Evolutionary conservation across 2,888 invertebrate species (phyloP).

Genomic region (Pegoplata infirma): DNA sequence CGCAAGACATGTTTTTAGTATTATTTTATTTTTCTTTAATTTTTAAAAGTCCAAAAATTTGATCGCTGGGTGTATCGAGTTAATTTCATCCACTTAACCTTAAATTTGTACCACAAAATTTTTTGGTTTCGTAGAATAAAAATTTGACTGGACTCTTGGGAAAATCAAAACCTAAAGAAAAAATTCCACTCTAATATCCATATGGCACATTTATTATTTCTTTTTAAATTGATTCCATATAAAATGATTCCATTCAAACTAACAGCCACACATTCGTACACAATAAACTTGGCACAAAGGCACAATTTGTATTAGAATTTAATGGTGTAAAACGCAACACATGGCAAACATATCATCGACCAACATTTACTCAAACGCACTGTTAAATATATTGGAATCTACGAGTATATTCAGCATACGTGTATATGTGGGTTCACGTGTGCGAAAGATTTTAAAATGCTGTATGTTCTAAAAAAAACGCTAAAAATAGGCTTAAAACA

Average conservation of each 20-base stretch:
- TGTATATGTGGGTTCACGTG: background rate
- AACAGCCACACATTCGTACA: background rate
- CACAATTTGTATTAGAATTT: conserved; percentile 31
- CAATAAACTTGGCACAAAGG: conserved; percentile 41
- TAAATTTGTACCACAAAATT: no score
- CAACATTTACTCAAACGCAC: conserved; percentile 11
- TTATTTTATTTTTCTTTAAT: no score
- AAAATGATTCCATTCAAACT: background rate
- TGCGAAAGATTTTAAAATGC: conserved; percentile 24
- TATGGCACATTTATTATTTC: background rate
- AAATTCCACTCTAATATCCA: no score
- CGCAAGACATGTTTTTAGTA: no score
- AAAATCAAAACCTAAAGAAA: no score
- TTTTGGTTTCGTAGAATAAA: no score
- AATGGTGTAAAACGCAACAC: conserved; percentile 39
- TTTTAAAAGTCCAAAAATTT: no score
- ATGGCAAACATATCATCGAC: background rate
- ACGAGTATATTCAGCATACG: background rate
- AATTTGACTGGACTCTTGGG: no score
- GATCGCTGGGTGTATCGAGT: no score
- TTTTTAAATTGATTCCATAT: conserved; percentile 11
- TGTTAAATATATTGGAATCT: background rate
- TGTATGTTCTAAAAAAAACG: conserved; percentile 40
- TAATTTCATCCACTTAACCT: no score
- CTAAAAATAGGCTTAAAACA: conserved; percentile 54